These are phyloP conservation scores for Cerastoderma edule DNA, from an alignment of 2,888 invertebrate genomes.

Conservation along the genomic window DNA sequence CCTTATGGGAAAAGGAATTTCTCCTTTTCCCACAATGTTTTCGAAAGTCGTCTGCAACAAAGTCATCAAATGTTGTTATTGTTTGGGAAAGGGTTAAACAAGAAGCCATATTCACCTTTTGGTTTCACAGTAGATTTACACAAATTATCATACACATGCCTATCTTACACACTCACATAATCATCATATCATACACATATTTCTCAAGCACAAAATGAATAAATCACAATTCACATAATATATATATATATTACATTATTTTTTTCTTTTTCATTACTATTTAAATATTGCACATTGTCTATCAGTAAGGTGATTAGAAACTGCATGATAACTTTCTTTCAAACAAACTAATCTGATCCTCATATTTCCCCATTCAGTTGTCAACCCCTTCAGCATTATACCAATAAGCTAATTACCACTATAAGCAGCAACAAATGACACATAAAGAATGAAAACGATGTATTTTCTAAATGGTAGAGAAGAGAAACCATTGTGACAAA, in stretches of 20 bases:
- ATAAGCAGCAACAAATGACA: background rate
- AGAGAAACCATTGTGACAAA: background rate
- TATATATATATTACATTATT: conserved; percentile 25
- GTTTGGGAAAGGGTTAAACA: too few species aligned
- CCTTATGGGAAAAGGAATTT: too few species aligned
- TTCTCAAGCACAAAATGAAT: conserved; percentile 16
- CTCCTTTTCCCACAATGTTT: too few species aligned
- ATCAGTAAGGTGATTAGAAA: conserved; percentile 30
- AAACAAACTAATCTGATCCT: too few species aligned
- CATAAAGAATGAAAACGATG: background rate
- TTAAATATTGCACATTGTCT: conserved; percentile 39
- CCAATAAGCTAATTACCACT: background rate
- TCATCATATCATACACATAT: conserved; percentile 4
- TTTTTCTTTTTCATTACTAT: conserved; percentile 22
- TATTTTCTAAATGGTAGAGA: background rate
- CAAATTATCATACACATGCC: too few species aligned
- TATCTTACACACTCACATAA: too few species aligned
- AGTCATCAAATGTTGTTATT: too few species aligned
- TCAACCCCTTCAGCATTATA: too few species aligned
- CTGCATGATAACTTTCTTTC: conserved; percentile 14
- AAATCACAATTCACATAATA: conserved; percentile 23
- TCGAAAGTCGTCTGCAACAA: too few species aligned
- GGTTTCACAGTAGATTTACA: too few species aligned
- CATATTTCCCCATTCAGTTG: too few species aligned
- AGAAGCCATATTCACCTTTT: too few species aligned